Base-by-base conservation (phyloP, 2,113 vertebrate species). In the Odontesthes bonariensis region DNA sequence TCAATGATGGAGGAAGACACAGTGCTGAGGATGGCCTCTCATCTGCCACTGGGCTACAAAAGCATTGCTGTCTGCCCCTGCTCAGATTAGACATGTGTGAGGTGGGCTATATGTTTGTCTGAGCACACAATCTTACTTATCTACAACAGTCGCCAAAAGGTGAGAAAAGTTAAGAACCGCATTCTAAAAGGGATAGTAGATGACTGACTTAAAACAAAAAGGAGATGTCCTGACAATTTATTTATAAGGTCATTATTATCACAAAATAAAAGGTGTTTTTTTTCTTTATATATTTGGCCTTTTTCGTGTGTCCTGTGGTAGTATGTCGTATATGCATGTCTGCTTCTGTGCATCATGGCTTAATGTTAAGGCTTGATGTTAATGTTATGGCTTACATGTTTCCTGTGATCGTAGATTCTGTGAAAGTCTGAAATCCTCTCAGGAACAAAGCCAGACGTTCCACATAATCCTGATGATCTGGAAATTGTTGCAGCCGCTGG, bases 1-100 rank as follows among this genome's bases (percentile, higher is more conserved):
- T 71, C 58, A 61, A 19, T 84, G 80, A 88, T 82, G 44, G 65
- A 86, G 49, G 51, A 54, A 55, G 58, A 66, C 79, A 62, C 14
- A 14, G 47, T 6, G 14, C 9, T 61, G 57, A 64, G 57, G 79
- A 74, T 77, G 71, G 69, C 59, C 73, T 65, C 72, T 64, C 62
- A 64, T 81, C 51, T 54, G 62, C 76, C 81, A 82, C 51, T 53
- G 8, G 11, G 31, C 46, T 52, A 32, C 69, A 33, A 19, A 68
- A 38, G 38, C 60, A 46, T 47, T 38, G 63, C 62, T 58, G 71
- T 77, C 23, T 63, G n/a, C 58, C 56, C 9, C 51, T 64, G 69
- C 32, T 67, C 4, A 16, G 16, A 38, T 9, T n/a, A 55, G 23
- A 27, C 9, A 31, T n/a, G 16, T 61, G 14, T 64, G 22, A 6